phyloP scores from a whole-genome alignment of 2,888 invertebrate genomes.

The Parnassius smintheus region DNA sequence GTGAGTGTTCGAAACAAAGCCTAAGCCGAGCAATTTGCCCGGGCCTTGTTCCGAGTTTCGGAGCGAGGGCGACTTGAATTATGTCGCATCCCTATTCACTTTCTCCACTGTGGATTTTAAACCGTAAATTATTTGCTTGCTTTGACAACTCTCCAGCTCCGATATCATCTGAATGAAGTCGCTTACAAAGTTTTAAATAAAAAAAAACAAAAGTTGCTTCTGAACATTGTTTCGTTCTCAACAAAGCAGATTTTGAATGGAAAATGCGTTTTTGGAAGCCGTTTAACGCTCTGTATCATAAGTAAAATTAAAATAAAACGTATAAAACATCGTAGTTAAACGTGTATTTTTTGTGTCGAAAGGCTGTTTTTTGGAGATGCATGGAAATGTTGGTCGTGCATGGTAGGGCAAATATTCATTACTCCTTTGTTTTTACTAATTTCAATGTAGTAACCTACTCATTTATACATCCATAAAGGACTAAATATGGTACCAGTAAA shows the following conservation, averaged over 20 bases:
- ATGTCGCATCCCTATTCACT: slow-evolving; percentile 24
- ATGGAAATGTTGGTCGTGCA: slow-evolving; percentile 45
- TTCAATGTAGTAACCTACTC: neutral
- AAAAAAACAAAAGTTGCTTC: slow-evolving; percentile 7
- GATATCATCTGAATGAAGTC: slow-evolving; percentile 17
- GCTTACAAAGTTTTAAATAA: slow-evolving; percentile 7
- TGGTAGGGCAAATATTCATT: slow-evolving; percentile 51
- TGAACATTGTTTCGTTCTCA: neutral
- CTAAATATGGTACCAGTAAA: slow-evolving; percentile 2
- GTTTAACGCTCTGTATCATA: neutral
- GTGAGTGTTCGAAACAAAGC: slow-evolving; percentile 56
- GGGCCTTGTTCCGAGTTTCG: slow-evolving; percentile 47
- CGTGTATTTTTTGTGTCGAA: neutral
- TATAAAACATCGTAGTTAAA: slow-evolving; percentile 2
- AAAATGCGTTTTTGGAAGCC: neutral
- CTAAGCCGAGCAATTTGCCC: slow-evolving; percentile 54
- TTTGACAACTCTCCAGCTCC: slow-evolving; percentile 17
- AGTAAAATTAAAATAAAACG: neutral
- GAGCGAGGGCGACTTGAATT: slow-evolving; percentile 36
- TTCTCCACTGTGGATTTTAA: slow-evolving; percentile 14
- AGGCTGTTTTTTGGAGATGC: slow-evolving; percentile 44
- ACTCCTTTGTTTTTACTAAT: slow-evolving; percentile 11
- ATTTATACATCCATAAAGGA: slow-evolving; percentile 2
- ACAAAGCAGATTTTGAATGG: neutral
- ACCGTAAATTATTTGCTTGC: slow-evolving; percentile 26